These are phyloP conservation scores for Myioborus melanocephalus DNA, from an alignment of 2,797 vertebrate species.

Conservation along the genomic window DNA sequence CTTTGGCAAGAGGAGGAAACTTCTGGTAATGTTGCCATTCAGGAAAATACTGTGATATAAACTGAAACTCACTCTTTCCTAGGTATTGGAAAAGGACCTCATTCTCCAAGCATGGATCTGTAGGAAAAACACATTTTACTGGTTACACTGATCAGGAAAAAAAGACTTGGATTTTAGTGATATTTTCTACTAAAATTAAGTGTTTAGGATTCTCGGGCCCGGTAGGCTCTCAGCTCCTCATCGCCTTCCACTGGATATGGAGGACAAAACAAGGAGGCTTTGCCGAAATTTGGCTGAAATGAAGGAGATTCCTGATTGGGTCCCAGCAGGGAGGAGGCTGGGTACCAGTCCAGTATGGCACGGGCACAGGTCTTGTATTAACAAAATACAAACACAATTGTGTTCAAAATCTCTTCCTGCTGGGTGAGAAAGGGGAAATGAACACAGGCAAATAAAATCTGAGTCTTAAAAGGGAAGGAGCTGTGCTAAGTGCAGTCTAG, in stretches of 20 bases:
- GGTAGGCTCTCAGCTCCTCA: not conserved
- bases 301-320: not conserved
- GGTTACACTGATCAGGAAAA: not conserved
- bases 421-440: not conserved
- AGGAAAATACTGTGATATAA: not conserved
- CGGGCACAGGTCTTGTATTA: not conserved
- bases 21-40: not conserved
- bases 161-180: not conserved
- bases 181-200: not conserved
- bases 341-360: not conserved
- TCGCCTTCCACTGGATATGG: not conserved
- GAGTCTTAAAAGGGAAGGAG: not conserved
- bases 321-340: not conserved
- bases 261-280: not conserved
- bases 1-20: not conserved
- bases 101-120: not conserved
- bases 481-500: not conserved
- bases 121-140: not conserved
- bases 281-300: not conserved
- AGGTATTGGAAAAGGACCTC: not conserved
- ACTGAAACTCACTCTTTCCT: not conserved
- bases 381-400: not conserved
- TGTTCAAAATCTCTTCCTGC: not conserved
- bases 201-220: not conserved
- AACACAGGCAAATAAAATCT: slow-evolving; percentile 20